Evolutionary conservation across 92 coral and sea anemone species (phyloP), one percentile per base, ranked within the genome.

Genomic region (Porites divaricata): DNA sequence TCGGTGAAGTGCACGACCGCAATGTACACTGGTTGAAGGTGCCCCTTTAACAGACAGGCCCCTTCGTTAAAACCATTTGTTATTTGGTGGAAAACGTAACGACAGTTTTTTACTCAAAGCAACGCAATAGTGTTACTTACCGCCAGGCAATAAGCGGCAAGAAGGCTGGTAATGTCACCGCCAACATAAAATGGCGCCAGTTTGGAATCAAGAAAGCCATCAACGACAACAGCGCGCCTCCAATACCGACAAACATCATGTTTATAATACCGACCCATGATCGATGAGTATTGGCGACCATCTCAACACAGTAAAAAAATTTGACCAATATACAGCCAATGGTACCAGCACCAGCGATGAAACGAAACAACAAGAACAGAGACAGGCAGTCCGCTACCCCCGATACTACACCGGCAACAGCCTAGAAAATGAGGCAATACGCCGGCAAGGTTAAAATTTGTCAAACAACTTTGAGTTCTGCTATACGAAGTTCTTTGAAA

Each of bases 241-340:
- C 98, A 51, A 89, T 61, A 13, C 85, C 81, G 57, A 91, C 83
- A 52, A 89, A 92, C 52, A 94, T 76, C 70, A 92, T 91, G 81
- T 81, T 75, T 13, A 94, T 72, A 21, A 94, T 86, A 5, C 93
- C 98, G 66, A 89, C 86, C 35, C 73, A 91, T 20, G 98, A 92
- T 9, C 98, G 91, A 76, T 91, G 79, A 19, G 87, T 84, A 45
- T 91, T 94, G 63, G 81, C 88, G 6, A 87, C 90, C 74, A 94
- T 87, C 63, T 94, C 98, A 80, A 94, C 89, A 74, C 95, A 91
- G 87, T 91, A 94, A 2, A 94, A 95, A 28, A 92, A 91, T n/a
- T 95, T 85, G 66, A 85, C 92, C 78, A 94, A 23, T 12, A 94
- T 73, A 67, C 93, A 89, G 8, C 98, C 98, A 65, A 91, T 92